Evolutionary conservation across 1,140 invertebrate genomes (phyloP).

Genomic region (Ridgeia piscesae): DNA sequence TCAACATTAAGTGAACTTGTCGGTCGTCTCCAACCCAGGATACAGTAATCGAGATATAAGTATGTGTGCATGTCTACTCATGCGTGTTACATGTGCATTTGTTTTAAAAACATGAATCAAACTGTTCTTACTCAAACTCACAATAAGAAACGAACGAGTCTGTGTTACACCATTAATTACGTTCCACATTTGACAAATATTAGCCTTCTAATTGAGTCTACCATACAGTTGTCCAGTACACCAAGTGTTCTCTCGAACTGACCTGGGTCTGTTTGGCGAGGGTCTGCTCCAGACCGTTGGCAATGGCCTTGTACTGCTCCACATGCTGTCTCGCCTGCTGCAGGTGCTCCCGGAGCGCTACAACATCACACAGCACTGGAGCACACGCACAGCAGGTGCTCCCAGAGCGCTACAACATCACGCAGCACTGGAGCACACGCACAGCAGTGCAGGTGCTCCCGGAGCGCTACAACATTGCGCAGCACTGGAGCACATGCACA

Average conservation of each 20-base stretch:
- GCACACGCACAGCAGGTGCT: too few species aligned
- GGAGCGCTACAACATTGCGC: too few species aligned
- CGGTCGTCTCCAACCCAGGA: too few species aligned
- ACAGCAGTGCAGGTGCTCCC: too few species aligned
- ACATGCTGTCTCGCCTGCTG: conserved; percentile 70
- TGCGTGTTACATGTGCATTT: not conserved
- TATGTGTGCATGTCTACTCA: not conserved
- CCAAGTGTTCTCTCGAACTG: not conserved
- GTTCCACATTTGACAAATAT: not conserved
- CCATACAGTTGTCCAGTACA: not conserved
- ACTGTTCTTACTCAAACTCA: too few species aligned
- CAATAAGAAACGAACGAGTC: too few species aligned
- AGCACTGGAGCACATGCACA: too few species aligned
- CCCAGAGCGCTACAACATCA: too few species aligned
- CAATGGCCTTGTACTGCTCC: conserved; percentile 80
- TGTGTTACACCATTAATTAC: not conserved
- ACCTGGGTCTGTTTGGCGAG: conserved; percentile 64
- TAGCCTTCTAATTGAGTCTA: not conserved
- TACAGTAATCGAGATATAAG: too few species aligned
- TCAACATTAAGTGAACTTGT: too few species aligned
- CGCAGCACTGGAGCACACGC: too few species aligned
- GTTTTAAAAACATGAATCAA: not conserved
- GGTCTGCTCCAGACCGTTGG: conserved; percentile 76
- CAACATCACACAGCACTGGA: conserved; percentile 12
- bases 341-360: conserved; percentile 71